Evolutionary conservation across 2,888 invertebrate species (phyloP).

Genomic region (Argyresthia goedartella): DNA sequence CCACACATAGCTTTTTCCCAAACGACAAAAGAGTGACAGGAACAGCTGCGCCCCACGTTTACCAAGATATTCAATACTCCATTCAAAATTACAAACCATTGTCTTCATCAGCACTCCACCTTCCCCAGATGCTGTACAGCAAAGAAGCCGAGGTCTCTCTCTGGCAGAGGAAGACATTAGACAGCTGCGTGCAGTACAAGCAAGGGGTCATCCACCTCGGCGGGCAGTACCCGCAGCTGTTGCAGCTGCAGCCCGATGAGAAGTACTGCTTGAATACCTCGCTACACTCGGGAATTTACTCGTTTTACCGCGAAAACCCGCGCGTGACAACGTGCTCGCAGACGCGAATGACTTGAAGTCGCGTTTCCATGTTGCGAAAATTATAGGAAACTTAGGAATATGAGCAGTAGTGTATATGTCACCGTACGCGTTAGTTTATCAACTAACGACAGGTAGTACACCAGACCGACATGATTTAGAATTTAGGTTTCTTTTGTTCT

Average conservation of each 20-base stretch:
- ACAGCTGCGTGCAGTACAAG: constrained; percentile 51
- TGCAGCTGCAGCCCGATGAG: constrained; percentile 41
- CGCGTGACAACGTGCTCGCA: neutral
- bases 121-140: constrained; percentile 41
- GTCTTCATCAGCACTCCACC: neutral
- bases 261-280: constrained; percentile 23
- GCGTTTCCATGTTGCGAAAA: no score
- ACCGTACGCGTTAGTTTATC: neutral
- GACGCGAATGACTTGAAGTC: neutral
- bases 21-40: no score
- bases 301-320: neutral
- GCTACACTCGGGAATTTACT: neutral
- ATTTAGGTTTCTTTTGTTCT: no score
- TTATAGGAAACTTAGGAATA: neutral
- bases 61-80: no score
- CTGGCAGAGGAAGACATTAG: constrained; percentile 52
- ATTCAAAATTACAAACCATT: no score
- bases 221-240: constrained; percentile 35
- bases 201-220: constrained; percentile 45
- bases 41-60: no score
- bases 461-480: no score
- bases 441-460: no score
- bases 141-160: constrained; percentile 50
- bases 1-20: no score
- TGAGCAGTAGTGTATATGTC: neutral